These are phyloP conservation scores for Hiodon alosoides DNA, from an alignment of 2,113 vertebrate genomes.

Conservation along the genomic window DNA sequence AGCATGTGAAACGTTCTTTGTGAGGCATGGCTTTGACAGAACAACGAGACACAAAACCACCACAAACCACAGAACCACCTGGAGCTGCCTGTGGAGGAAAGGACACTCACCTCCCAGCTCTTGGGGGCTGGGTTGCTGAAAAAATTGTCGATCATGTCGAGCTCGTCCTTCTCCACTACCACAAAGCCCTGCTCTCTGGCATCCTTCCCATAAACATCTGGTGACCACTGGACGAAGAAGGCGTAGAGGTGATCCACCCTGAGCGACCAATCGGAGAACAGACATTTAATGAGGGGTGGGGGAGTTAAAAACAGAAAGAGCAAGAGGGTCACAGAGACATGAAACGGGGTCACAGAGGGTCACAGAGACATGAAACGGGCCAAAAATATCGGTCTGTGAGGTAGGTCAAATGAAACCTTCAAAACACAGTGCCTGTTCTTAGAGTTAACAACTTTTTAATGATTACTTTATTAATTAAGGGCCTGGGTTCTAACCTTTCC, in stretches of 20 bases:
- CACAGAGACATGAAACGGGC: too few relatives aligned
- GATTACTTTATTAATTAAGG: background rate
- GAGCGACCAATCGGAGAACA: conserved; percentile 31
- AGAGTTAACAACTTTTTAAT: too few relatives aligned
- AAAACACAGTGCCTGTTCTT: too few relatives aligned
- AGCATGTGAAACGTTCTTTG: too few relatives aligned
- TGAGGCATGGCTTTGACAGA: too few relatives aligned
- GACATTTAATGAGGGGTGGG: background rate
- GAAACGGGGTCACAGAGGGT: too few relatives aligned
- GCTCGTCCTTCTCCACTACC: conserved; percentile 93
- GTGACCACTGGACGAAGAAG: conserved; percentile 96
- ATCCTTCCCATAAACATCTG: conserved; percentile 93
- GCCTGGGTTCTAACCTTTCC: conserved; percentile 69
- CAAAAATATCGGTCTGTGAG: too few relatives aligned
- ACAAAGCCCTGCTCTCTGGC: conserved; percentile 95
- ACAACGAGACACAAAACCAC: too few relatives aligned
- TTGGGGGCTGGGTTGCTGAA: conserved; percentile 91
- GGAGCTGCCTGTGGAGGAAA: background rate
- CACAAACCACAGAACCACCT: background rate
- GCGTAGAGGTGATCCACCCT: conserved; percentile 93
- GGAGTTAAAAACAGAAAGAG: background rate
- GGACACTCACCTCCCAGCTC: conserved; percentile 87
- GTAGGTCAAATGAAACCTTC: too few relatives aligned
- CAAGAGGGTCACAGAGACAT: background rate
- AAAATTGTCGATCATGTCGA: conserved; percentile 98